Conservation (phyloP, 1,140 invertebrate genomes). For the Venturia canescens region DNA sequence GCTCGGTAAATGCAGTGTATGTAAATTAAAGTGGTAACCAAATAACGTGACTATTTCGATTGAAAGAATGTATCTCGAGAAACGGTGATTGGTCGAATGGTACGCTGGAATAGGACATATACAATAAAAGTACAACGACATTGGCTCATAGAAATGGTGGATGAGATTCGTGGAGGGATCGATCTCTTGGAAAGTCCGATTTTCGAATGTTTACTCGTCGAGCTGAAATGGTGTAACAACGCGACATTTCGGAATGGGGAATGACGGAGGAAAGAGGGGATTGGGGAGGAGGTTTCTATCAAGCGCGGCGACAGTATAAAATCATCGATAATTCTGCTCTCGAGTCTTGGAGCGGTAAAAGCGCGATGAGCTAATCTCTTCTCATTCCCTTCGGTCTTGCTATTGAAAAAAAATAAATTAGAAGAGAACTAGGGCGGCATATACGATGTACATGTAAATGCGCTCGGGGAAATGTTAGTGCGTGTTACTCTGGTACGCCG, state of each 20-base stretch:
- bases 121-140: no score
- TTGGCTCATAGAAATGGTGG: background rate
- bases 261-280: background rate
- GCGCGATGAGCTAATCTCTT: background rate
- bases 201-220: background rate
- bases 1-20: no score
- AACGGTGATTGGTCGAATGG: no score
- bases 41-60: no score
- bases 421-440: conserved; percentile 6
- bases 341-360: background rate
- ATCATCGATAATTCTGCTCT: conserved; percentile 14
- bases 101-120: no score
- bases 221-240: background rate
- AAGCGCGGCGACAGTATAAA: background rate
- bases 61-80: no score
- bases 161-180: background rate
- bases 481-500: conserved; percentile 41
- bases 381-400: background rate
- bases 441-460: conserved; percentile 41
- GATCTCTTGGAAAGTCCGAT: background rate
- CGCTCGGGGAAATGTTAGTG: conserved; percentile 31
- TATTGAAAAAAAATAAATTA: conserved; percentile 13
- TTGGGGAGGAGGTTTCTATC: background rate
- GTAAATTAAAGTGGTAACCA: no score
- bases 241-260: background rate